These are phyloP conservation scores for Ametastegia equiseti DNA, from an alignment of 2,888 invertebrate species.

Conservation along the genomic window DNA sequence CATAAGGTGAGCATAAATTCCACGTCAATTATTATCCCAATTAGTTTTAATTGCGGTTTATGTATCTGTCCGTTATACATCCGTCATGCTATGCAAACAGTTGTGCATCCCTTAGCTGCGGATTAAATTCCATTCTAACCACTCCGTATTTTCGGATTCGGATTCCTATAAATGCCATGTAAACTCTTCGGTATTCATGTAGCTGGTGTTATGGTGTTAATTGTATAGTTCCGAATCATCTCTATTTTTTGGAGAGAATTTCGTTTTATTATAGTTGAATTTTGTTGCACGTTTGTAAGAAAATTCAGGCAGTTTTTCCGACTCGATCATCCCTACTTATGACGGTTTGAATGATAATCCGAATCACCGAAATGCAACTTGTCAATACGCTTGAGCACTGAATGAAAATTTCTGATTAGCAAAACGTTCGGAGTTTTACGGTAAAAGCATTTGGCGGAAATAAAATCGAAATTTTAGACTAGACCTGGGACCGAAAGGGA, in stretches of 20 bases:
- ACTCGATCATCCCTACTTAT: too few relatives aligned
- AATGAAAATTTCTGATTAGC: neutral
- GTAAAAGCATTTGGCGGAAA: neutral
- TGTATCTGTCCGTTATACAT: neutral
- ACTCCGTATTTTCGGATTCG: neutral
- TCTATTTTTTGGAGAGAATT: too few relatives aligned
- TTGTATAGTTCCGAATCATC: too few relatives aligned
- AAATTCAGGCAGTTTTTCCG: too few relatives aligned
- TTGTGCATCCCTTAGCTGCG: neutral
- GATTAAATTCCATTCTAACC: neutral
- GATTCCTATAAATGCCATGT: neutral
- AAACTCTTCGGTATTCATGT: too few relatives aligned
- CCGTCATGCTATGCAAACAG: neutral
- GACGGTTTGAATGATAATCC: neutral
- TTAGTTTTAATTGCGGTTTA: neutral
- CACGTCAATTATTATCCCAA: neutral
- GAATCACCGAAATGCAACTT: neutral
- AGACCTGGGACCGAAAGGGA: neutral
- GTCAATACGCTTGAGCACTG: neutral
- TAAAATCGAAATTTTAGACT: neutral
- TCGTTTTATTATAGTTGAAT: too few relatives aligned
- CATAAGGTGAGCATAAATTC: conserved; percentile 64
- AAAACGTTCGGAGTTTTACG: neutral
- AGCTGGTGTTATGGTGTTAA: too few relatives aligned
- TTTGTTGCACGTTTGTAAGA: too few relatives aligned